Evolutionary conservation across 92 coral and sea anemone genomes (phyloP).

Genomic region (Anthopleura xanthogrammica): DNA sequence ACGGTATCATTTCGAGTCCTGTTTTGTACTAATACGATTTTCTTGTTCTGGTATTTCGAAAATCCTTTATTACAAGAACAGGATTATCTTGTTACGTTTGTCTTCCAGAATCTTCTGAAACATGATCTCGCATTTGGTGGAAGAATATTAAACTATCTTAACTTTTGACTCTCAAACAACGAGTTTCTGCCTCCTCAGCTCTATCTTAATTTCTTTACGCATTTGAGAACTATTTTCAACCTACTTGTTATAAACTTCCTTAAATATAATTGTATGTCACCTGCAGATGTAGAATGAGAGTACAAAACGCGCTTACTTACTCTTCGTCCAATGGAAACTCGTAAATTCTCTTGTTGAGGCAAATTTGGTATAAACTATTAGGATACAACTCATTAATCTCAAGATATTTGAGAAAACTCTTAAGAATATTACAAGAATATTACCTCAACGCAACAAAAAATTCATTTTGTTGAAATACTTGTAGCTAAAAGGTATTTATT

Average conservation of each 20-base stretch:
- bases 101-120: too few species aligned
- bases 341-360: too few species aligned
- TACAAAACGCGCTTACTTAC: conserved; percentile 9
- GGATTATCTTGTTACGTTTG: neutral
- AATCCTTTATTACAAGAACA: neutral
- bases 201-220: neutral
- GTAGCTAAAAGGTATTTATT: neutral
- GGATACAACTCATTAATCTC: conserved; percentile 18
- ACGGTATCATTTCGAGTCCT: neutral
- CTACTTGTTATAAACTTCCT: neutral
- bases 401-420: conserved; percentile 4
- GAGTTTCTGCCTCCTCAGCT: neutral
- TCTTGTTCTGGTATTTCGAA: neutral
- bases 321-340: conserved; percentile 10
- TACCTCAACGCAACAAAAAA: neutral
- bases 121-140: too few species aligned
- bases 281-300: conserved; percentile 7
- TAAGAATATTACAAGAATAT: neutral
- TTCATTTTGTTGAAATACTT: neutral
- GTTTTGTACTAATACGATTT: neutral
- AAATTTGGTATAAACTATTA: conserved; percentile 15
- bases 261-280: neutral
- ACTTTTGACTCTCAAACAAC: neutral
- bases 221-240: neutral
- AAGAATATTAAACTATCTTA: too few species aligned